phyloP scores from a whole-genome alignment of 2,888 invertebrate genomes.

The Liodrosophila aerea region DNA sequence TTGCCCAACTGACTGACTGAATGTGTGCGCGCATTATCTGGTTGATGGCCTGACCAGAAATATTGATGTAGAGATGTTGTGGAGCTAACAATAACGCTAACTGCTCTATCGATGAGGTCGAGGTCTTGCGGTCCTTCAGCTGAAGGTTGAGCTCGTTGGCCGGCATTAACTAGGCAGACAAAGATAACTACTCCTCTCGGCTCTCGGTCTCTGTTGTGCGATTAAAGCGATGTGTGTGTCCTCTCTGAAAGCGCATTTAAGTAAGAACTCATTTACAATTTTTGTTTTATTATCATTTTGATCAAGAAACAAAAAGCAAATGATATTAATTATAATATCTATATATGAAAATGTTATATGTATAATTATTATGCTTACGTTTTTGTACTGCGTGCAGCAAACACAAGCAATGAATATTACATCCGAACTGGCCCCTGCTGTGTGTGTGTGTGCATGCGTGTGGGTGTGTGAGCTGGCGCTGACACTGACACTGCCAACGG shows the following conservation, averaged over 20 bases:
- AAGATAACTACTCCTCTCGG: slow-evolving; percentile 47
- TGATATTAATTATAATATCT: slow-evolving; percentile 23
- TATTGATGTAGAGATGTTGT: slow-evolving; percentile 60
- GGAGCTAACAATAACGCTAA: slow-evolving; percentile 54
- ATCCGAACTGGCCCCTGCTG: slow-evolving; percentile 37
- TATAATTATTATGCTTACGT: slow-evolving; percentile 70
- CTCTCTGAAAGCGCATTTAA: slow-evolving; percentile 77
- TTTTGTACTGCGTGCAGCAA: slow-evolving; percentile 64
- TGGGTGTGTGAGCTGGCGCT: slow-evolving; percentile 43
- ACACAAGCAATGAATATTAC: slow-evolving; percentile 59
- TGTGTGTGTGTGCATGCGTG: slow-evolving; percentile 18
- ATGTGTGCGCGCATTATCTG: slow-evolving; percentile 54
- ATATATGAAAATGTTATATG: slow-evolving; percentile 33
- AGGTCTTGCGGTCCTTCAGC: slow-evolving; percentile 56
- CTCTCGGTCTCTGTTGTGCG: slow-evolving; percentile 64
- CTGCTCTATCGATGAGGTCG: slow-evolving; percentile 66
- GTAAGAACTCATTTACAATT: slow-evolving; percentile 74
- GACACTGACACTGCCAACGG: slow-evolving; percentile 31
- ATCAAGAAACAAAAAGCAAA: slow-evolving; percentile 41
- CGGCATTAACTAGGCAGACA: slow-evolving; percentile 72
- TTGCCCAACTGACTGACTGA: too few species aligned
- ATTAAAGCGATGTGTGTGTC: slow-evolving; percentile 76
- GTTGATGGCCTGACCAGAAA: slow-evolving; percentile 53
- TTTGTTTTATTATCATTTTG: slow-evolving; percentile 55
- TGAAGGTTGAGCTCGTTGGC: slow-evolving; percentile 51